phyloP scores from a whole-genome alignment of 2,888 invertebrate genomes.

The Oligia fasciuncula region DNA sequence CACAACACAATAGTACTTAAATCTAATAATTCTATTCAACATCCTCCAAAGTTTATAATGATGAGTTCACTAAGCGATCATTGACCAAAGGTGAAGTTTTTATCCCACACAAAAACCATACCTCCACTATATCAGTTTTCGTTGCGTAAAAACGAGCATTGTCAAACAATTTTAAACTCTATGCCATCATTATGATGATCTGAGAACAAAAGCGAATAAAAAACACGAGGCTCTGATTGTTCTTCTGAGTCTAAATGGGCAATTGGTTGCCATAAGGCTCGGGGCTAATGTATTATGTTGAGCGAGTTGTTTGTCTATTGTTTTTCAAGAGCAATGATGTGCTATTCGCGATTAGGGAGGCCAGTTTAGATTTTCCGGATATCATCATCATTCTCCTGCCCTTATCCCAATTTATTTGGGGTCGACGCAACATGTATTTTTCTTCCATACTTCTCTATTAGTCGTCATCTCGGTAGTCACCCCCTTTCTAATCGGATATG shows the following conservation, averaged over 20 bases:
- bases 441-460: no score
- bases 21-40: not conserved
- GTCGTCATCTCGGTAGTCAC: no score
- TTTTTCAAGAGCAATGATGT: not conserved
- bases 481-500: no score
- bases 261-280: not conserved
- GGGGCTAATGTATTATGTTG: not conserved
- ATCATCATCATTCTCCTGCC: no score
- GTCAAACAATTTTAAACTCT: conserved; percentile 21
- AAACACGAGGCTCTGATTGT: conserved; percentile 3
- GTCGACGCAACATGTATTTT: no score
- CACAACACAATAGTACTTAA: conserved; percentile 2
- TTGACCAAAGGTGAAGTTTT: conserved; percentile 6
- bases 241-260: conserved; percentile 4
- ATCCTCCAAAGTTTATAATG: not conserved
- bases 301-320: not conserved
- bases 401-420: no score
- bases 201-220: conserved; percentile 25
- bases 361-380: not conserved
- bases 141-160: conserved; percentile 14
- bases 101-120: not conserved
- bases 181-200: conserved; percentile 11
- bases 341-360: not conserved
- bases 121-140: not conserved
- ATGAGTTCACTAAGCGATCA: not conserved